Conservation (phyloP, 1,140 invertebrate species). For the Leptopilina clavipes region DNA sequence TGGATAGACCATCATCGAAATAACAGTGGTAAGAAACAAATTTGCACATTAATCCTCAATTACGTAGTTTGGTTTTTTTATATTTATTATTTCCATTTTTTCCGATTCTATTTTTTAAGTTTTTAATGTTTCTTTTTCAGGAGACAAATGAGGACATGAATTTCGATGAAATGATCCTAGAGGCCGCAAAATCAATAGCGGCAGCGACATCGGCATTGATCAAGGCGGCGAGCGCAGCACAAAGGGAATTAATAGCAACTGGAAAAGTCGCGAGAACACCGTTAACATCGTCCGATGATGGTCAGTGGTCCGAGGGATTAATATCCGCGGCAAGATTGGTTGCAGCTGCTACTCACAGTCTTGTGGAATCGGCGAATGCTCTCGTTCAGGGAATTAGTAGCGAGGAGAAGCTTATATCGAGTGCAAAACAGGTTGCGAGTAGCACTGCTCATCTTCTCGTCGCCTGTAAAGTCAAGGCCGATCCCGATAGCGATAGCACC, state of each 20-base stretch:
- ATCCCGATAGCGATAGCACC: slow-evolving; percentile 94
- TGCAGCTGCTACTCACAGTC: slow-evolving; percentile 96
- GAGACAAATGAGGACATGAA: slow-evolving; percentile 95
- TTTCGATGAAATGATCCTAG: slow-evolving; percentile 99
- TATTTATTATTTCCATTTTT: slow-evolving; percentile 2
- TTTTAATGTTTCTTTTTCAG: slow-evolving; percentile 69
- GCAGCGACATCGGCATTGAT: slow-evolving; percentile 97
- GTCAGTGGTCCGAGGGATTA: slow-evolving; percentile 98
- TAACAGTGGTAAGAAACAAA: not conserved
- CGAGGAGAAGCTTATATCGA: slow-evolving; percentile 97
- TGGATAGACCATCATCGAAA: slow-evolving; percentile 60
- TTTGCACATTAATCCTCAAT: no score
- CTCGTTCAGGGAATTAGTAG: slow-evolving; percentile 95
- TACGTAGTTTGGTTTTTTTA: no score
- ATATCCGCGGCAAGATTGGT: slow-evolving; percentile 96
- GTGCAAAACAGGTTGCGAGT: slow-evolving; percentile 97
- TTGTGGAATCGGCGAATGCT: slow-evolving; percentile 98
- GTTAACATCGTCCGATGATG: slow-evolving; percentile 91
- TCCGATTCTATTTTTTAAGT: slow-evolving; percentile 17
- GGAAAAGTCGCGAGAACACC: slow-evolving; percentile 88
- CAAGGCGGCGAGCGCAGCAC: slow-evolving; percentile 95
- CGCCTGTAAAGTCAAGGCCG: slow-evolving; percentile 98
- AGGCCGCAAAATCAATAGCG: slow-evolving; percentile 98
- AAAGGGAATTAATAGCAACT: slow-evolving; percentile 90
- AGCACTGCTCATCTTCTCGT: slow-evolving; percentile 97